A percentile compares a stretch with the other conserved stretches of the same genome.
These are phyloP conservation scores for Andrena bucephala DNA, from an alignment of 2,888 invertebrate genomes.

Conservation along the genomic window DNA sequence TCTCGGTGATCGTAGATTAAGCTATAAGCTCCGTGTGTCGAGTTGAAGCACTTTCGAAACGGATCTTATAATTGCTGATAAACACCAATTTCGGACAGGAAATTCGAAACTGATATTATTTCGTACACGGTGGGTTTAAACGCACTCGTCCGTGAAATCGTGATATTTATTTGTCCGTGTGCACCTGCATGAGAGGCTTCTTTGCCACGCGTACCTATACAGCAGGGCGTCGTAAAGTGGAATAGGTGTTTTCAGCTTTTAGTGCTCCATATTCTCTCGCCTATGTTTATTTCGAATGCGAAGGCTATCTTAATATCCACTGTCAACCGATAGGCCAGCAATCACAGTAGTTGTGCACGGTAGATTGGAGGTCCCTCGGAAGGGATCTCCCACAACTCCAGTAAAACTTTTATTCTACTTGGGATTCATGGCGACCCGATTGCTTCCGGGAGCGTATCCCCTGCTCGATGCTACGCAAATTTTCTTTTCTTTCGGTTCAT, in stretches of 20 bases:
- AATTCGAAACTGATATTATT: neutral
- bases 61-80: neutral
- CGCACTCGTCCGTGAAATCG: neutral
- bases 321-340: neutral
- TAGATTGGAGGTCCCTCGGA: neutral
- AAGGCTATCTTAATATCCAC: neutral
- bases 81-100: too few relatives aligned
- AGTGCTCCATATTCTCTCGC: neutral
- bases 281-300: neutral
- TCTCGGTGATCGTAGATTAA: neutral
- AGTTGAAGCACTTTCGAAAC: neutral
- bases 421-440: neutral
- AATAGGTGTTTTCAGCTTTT: neutral
- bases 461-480: neutral
- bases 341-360: neutral
- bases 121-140: neutral
- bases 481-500: neutral
- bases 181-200: neutral
- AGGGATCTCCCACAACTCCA: neutral
- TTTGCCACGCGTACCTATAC: neutral
- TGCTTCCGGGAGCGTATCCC: neutral
- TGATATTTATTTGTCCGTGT: neutral
- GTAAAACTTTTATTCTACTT: neutral
- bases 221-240: neutral
- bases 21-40: neutral